Evolutionary conservation across 2,888 invertebrate species (phyloP).

Genomic region (Agrotis puta): DNA sequence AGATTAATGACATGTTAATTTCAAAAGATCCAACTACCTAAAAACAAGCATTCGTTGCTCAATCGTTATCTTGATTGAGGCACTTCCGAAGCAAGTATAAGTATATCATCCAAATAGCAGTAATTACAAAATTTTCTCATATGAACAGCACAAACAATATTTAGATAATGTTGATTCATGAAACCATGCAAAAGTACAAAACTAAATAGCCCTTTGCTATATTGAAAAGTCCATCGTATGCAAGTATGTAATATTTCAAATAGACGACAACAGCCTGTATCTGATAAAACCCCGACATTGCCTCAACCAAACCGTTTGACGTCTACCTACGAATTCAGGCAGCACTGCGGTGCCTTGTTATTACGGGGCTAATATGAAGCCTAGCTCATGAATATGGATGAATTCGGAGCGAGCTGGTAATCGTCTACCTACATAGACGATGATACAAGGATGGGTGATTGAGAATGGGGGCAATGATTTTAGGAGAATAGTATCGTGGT

Average conservation of each 20-base stretch:
- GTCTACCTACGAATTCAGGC: constrained; percentile 47
- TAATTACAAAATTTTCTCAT: background rate
- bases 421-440: constrained; percentile 26
- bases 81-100: background rate
- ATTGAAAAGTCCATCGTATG: background rate
- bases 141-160: background rate
- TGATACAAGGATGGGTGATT: constrained; percentile 10
- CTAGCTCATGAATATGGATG: constrained; percentile 56
- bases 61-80: background rate
- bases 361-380: constrained; percentile 47
- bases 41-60: background rate
- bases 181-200: background rate
- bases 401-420: constrained; percentile 38
- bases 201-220: background rate
- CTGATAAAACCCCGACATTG: constrained; percentile 17
- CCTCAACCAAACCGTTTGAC: constrained; percentile 7
- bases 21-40: background rate
- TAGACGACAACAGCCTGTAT: background rate
- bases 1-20: background rate
- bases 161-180: background rate
- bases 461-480: background rate
- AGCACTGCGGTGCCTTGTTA: constrained; percentile 39
- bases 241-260: background rate
- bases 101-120: background rate
- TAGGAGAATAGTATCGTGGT: background rate